Evolutionary conservation across 2,797 vertebrate genomes (phyloP).

Genomic region (Falco naumanni): DNA sequence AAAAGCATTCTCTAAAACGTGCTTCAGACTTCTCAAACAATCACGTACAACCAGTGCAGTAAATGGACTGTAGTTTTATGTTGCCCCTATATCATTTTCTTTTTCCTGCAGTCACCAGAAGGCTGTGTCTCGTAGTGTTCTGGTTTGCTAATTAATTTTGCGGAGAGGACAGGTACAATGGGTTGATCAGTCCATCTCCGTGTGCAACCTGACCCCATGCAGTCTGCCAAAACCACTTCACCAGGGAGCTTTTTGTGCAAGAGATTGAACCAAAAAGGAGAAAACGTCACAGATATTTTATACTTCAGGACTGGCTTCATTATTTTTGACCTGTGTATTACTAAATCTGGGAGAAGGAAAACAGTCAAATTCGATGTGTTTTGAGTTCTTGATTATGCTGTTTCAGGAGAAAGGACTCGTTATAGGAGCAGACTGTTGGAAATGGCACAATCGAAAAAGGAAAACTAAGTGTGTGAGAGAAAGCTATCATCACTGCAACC

Average conservation of each 20-base stretch:
- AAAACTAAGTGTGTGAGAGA: not conserved
- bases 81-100: not conserved
- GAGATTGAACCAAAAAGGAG: not conserved
- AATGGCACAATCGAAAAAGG: not conserved
- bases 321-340: not conserved
- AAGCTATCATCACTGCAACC: too few species aligned
- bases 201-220: not conserved
- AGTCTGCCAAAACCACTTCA: not conserved
- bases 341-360: not conserved
- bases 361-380: too few species aligned
- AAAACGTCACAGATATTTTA: not conserved
- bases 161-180: not conserved
- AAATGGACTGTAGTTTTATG: not conserved
- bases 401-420: not conserved
- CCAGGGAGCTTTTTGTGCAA: not conserved
- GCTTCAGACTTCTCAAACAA: not conserved
- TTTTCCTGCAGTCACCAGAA: not conserved
- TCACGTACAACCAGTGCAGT: not conserved
- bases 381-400: not conserved
- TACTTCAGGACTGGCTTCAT: not conserved
- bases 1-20: not conserved
- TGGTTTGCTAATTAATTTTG: not conserved
- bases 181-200: not conserved
- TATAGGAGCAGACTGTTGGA: not conserved
- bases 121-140: not conserved